Conservation (phyloP, 2,888 invertebrate genomes). For the Ormyrus labotus region DNA sequence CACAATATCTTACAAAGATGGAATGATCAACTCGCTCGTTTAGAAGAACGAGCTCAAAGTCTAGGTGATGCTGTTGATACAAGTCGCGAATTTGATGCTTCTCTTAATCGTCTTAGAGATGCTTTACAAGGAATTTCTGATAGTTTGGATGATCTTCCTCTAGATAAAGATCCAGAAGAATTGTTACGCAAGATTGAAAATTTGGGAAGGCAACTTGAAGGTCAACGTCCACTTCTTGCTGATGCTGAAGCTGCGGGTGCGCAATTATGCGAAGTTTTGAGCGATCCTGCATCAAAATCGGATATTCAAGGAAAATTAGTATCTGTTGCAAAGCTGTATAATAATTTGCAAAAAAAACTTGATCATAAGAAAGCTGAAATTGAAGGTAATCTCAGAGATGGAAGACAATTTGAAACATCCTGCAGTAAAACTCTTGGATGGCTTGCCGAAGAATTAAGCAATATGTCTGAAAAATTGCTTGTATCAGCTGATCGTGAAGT, state of each 20-base stretch:
- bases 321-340: conserved; percentile 91
- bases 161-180: conserved; percentile 90
- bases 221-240: conserved; percentile 90
- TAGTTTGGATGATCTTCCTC: conserved; percentile 88
- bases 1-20: conserved; percentile 85
- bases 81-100: conserved; percentile 94
- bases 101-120: conserved; percentile 87
- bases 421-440: conserved; percentile 93
- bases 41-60: conserved; percentile 92
- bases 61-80: conserved; percentile 95
- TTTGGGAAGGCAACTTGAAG: conserved; percentile 91
- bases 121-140: conserved; percentile 93
- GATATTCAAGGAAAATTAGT: conserved; percentile 93
- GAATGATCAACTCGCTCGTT: conserved; percentile 86
- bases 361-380: conserved; percentile 94
- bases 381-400: conserved; percentile 90
- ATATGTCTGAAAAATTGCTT: conserved; percentile 85
- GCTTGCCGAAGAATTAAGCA: conserved; percentile 88
- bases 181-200: conserved; percentile 91
- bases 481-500: conserved; percentile 91
- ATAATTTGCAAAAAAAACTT: conserved; percentile 91
- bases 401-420: conserved; percentile 91
- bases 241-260: conserved; percentile 94
- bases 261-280: conserved; percentile 89
- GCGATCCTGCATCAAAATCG: conserved; percentile 92